Percentiles rank a stretch among this genome's conserved stretches.
These are phyloP conservation scores for Exocentrus adspersus DNA, from an alignment of 2,888 invertebrate genomes.

Conservation along the genomic window DNA sequence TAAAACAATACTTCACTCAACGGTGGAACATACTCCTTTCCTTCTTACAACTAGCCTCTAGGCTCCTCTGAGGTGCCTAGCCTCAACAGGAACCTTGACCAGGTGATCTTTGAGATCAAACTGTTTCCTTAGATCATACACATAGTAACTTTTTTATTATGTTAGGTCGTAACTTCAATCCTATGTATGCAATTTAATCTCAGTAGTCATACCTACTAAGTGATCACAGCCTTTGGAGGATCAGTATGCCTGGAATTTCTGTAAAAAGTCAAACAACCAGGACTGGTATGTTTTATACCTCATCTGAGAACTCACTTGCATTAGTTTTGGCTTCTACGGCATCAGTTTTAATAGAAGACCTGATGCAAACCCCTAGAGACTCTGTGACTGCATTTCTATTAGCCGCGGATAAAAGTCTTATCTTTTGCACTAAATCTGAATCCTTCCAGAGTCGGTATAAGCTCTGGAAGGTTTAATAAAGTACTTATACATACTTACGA, in stretches of 20 bases:
- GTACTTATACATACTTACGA: too few relatives aligned
- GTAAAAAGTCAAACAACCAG: constrained; percentile 29
- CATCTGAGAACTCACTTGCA: constrained; percentile 19
- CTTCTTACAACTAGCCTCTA: constrained; percentile 5
- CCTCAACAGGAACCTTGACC: not conserved
- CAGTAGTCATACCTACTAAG: not conserved
- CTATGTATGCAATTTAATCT: not conserved
- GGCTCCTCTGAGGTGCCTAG: constrained; percentile 17
- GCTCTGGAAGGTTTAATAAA: too few relatives aligned
- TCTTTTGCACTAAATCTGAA: not conserved
- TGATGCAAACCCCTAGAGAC: not conserved
- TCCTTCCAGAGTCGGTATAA: too few relatives aligned
- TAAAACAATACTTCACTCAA: too few relatives aligned
- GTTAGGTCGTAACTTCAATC: not conserved
- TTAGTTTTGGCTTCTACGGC: constrained; percentile 10
- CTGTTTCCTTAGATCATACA: not conserved
- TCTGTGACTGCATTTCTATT: not conserved
- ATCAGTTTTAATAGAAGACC: constrained; percentile 3
- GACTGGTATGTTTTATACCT: constrained; percentile 19
- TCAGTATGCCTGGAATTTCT: constrained; percentile 16
- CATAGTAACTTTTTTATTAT: not conserved
- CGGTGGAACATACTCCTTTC: not conserved
- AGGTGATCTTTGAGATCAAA: not conserved
- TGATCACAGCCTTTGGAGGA: constrained; percentile 3
- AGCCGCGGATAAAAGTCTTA: not conserved